These are phyloP conservation scores for Pseudeuparius sepicola DNA, from an alignment of 2,888 invertebrate genomes.

Conservation along the genomic window DNA sequence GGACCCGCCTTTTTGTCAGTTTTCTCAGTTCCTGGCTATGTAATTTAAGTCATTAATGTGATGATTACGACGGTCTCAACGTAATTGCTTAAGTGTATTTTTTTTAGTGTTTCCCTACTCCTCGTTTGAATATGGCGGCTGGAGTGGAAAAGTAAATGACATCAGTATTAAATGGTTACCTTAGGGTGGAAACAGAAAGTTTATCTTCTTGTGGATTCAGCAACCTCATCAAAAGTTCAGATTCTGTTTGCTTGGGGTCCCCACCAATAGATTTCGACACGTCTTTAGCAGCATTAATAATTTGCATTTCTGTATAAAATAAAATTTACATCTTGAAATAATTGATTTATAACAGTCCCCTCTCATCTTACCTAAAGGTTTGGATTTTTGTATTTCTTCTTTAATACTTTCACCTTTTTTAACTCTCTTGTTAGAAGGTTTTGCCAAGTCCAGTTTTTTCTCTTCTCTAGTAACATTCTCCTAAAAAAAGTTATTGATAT, in stretches of 20 bases:
- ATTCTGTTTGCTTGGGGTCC: slow-evolving; percentile 57
- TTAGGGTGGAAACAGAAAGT: slow-evolving; percentile 22
- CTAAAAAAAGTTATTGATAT: too few species aligned
- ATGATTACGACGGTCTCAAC: too few species aligned
- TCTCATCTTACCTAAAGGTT: too few species aligned
- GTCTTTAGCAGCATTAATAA: slow-evolving; percentile 55
- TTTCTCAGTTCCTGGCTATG: too few species aligned
- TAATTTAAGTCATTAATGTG: too few species aligned
- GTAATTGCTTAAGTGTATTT: too few species aligned
- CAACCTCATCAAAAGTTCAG: slow-evolving; percentile 61
- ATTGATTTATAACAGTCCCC: too few species aligned
- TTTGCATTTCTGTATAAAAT: slow-evolving; percentile 30
- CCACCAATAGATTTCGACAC: slow-evolving; percentile 64
- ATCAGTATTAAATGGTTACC: too few species aligned
- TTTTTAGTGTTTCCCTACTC: too few species aligned
- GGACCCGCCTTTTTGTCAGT: too few species aligned
- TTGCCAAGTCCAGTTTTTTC: slow-evolving; percentile 29
- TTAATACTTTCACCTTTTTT: slow-evolving; percentile 16
- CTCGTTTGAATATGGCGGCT: too few species aligned
- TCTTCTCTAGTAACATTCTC: neutral
- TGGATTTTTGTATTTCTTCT: slow-evolving; percentile 18
- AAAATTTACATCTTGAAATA: slow-evolving; percentile 2
- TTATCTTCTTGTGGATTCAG: slow-evolving; percentile 38
- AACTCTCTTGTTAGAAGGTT: slow-evolving; percentile 27
- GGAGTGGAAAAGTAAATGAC: too few species aligned